Base-by-base conservation (phyloP, 2,888 invertebrate species). In the Sceliomorpha sp. region DNA sequence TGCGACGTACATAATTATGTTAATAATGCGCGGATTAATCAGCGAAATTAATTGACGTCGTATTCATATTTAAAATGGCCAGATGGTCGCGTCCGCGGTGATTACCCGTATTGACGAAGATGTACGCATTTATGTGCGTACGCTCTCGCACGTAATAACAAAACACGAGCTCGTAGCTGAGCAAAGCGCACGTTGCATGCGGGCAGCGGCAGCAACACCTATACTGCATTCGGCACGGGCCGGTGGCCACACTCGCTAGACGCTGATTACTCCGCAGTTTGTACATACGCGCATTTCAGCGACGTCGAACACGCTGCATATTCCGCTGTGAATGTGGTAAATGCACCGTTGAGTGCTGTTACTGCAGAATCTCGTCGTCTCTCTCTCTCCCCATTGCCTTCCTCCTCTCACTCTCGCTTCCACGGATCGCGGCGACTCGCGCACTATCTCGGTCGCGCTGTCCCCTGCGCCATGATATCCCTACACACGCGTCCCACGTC, bases 261-360 rank as follows among this genome's bases (percentile, higher is more conserved):
- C 31, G 20, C 55, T 71, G 70, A 71, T 71, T 71, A 60, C 66
- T 34, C 13, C 58, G 58, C 36, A 53, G 62, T 70, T 66, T 70
- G 66, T 62, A 44, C 24, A 39, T 47, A 48, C 37, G 17, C 48
- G 12, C 55, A 27, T 63, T 64, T 42, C 39, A 63, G 32, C 24
- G 32, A 36, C 37, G 40, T 45, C 34, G 55, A 20, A 42, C 42
- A 31, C 17, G 13, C 12, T 20, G 56, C 60, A 47, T 50, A 62
- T 56, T 62, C 34, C 47, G 37, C 26, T 48, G 48, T 51, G 56
- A 68, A 62, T 37, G 39, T 32, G 10, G 34, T 34, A 56, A 47
- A 44, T 59, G 44, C 31, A 32, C 13, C 44, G 44, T 31, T 27
- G n/a, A 20, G 17, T 59, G 29, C 26, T 8, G 8, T 3, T 13